Percentiles rank a stretch among this genome's conserved stretches.
These are phyloP conservation scores for Sebastes goodei DNA, from an alignment of 2,797 vertebrate genomes.

Conservation along the genomic window DNA sequence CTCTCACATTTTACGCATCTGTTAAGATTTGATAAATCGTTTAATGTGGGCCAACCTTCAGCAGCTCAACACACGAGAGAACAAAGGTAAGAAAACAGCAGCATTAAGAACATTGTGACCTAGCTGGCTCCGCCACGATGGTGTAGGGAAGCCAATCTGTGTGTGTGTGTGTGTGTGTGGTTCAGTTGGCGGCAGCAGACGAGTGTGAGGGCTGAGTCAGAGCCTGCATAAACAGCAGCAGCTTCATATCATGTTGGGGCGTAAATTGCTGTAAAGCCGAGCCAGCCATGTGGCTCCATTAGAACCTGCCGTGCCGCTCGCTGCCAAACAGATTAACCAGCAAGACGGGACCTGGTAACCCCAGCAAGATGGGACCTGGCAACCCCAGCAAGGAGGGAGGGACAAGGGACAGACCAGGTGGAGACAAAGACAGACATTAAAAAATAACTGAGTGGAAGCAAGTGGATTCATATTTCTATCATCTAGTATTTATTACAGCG, in stretches of 20 bases:
- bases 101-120: conserved; percentile 33
- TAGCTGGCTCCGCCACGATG: not conserved
- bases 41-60: too few species aligned
- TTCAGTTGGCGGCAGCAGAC: not conserved
- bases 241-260: conserved; percentile 60
- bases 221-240: conserved; percentile 60
- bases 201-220: conserved; percentile 49
- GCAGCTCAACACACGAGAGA: not conserved
- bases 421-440: not conserved
- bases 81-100: conserved; percentile 21
- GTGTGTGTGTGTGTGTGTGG: not conserved
- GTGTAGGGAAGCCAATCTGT: not conserved
- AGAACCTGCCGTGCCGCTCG: conserved; percentile 47
- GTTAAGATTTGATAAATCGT: too few species aligned
- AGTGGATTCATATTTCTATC: not conserved
- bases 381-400: not conserved
- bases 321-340: conserved; percentile 47
- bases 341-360: conserved; percentile 20
- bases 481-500: not conserved
- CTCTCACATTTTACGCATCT: too few species aligned
- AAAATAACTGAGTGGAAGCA: not conserved
- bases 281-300: conserved; percentile 58
- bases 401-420: not conserved
- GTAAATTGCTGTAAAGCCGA: conserved; percentile 63
- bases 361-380: conserved; percentile 18